phyloP scores from a whole-genome alignment of 2,113 vertebrate species.

The Cryptomyrus ogoouensis region DNA sequence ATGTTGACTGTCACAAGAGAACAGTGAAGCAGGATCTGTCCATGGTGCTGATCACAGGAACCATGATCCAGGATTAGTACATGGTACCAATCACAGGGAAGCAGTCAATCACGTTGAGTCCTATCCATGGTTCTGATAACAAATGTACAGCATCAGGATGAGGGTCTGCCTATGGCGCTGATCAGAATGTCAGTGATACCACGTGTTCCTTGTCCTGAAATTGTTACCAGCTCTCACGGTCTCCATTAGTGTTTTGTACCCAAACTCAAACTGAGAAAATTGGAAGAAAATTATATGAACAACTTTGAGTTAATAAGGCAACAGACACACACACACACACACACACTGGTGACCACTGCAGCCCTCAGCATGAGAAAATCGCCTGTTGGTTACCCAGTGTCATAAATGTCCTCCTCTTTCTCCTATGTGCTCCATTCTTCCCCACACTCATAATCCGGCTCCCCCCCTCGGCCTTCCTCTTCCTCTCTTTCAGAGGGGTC shows the following conservation, averaged over 20 bases:
- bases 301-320: background rate
- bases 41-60: background rate
- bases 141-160: background rate
- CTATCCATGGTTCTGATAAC: background rate
- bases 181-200: background rate
- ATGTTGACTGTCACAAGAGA: background rate
- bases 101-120: background rate
- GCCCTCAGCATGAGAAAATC: background rate
- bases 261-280: background rate
- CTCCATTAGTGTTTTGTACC: background rate
- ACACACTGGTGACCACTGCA: background rate
- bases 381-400: background rate
- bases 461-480: background rate
- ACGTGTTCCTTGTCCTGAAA: background rate
- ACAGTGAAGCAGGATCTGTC: background rate
- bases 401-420: background rate
- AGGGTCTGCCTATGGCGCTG: background rate
- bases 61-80: background rate
- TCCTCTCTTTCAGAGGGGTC: constrained; percentile 64
- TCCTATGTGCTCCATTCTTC: background rate
- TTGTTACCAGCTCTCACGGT: background rate
- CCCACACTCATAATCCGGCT: background rate
- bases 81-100: background rate
- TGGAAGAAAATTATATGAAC: background rate
- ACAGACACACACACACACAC: background rate